Evolutionary conservation across 2,888 invertebrate genomes (phyloP).

Genomic region (Brenthis daphne): DNA sequence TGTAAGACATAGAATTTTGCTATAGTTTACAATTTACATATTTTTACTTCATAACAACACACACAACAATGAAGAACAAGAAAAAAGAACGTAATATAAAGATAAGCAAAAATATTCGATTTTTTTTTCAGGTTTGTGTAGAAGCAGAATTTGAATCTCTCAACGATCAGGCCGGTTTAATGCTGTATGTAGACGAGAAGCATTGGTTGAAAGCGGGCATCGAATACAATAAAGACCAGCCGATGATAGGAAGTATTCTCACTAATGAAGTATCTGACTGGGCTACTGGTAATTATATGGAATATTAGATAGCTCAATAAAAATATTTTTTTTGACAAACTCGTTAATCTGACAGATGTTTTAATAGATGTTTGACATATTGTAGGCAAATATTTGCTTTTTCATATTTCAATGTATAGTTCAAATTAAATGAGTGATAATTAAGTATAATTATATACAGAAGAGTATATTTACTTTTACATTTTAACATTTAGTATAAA

Average conservation of each 20-base stretch:
- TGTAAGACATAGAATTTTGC: too few species aligned
- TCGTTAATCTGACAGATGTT: too few species aligned
- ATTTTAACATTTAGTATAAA: too few species aligned
- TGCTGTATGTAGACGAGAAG: constrained; percentile 67
- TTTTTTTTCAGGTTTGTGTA: constrained; percentile 54
- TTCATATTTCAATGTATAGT: too few species aligned
- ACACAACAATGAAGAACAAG: too few species aligned
- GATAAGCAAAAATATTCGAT: constrained; percentile 9
- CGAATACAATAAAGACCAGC: constrained; percentile 68
- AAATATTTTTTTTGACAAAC: neutral
- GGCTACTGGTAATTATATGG: constrained; percentile 58
- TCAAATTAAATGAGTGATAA: too few species aligned
- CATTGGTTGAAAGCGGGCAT: constrained; percentile 71
- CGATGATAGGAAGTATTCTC: constrained; percentile 67
- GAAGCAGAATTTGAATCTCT: constrained; percentile 62
- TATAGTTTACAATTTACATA: too few species aligned
- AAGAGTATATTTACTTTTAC: too few species aligned
- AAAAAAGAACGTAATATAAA: neutral
- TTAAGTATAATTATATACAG: too few species aligned
- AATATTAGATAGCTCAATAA: neutral
- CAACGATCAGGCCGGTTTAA: constrained; percentile 72
- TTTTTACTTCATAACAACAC: too few species aligned
- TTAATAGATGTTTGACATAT: too few species aligned
- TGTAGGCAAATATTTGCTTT: too few species aligned
- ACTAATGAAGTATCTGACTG: constrained; percentile 68